These are phyloP conservation scores for Ephestia elutella DNA, from an alignment of 1,140 invertebrate species.

Conservation along the genomic window DNA sequence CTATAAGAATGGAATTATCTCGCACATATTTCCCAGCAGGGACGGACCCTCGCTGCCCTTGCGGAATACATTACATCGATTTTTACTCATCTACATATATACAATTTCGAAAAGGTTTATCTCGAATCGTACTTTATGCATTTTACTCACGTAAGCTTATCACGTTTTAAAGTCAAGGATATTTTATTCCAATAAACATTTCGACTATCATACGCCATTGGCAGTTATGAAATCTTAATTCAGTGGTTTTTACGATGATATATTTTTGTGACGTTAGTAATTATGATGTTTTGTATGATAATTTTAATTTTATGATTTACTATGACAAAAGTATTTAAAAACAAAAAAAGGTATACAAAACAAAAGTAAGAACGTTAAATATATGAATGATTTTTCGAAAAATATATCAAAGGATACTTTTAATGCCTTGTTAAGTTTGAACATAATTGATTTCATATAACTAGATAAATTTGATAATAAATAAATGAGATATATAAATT, in stretches of 20 bases:
- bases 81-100: conserved; percentile 3
- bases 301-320: no score
- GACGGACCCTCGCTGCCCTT: conserved; percentile 34
- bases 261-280: not conserved
- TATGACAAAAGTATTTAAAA: no score
- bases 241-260: not conserved
- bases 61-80: conserved; percentile 57
- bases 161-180: conserved; percentile 2
- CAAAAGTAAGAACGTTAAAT: no score
- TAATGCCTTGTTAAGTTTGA: no score
- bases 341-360: no score
- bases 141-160: conserved; percentile 2
- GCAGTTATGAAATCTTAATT: conserved; percentile 1
- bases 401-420: no score
- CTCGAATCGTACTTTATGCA: not conserved
- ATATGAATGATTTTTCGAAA: no score
- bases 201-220: not conserved
- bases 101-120: conserved; percentile 3
- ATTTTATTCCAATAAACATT: not conserved
- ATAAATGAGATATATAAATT: no score
- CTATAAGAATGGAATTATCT: conserved; percentile 60
- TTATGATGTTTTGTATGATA: no score
- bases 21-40: conserved; percentile 52
- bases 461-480: no score
- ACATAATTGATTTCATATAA: no score